Evolutionary conservation across 92 coral and sea anemone species (phyloP).

Genomic region (Heteractis magnifica): DNA sequence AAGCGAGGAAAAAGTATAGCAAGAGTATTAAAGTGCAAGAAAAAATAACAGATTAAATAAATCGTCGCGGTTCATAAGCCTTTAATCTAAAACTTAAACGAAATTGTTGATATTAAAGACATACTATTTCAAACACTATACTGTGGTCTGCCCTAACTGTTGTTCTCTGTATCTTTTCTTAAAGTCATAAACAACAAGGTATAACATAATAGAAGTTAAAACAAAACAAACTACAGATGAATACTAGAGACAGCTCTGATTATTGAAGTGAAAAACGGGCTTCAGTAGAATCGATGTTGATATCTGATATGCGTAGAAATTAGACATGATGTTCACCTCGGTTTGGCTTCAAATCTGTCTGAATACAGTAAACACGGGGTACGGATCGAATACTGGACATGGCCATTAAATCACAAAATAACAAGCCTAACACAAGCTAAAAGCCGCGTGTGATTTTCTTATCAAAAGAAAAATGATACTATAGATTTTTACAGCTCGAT

Average conservation of each 20-base stretch:
- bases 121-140: background rate
- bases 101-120: background rate
- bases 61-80: background rate
- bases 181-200: background rate
- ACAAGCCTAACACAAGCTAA: background rate
- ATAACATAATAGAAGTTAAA: too few species aligned
- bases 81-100: background rate
- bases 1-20: background rate
- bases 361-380: background rate
- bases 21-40: too few species aligned
- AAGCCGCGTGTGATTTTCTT: conserved; percentile 21
- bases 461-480: conserved; percentile 20
- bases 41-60: background rate
- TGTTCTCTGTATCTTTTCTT: background rate
- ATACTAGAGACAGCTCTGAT: background rate
- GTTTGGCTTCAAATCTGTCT: background rate
- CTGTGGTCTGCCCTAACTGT: too few species aligned
- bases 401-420: conserved; percentile 6
- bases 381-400: background rate
- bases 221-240: too few species aligned
- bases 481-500: background rate
- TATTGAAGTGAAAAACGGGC: background rate
- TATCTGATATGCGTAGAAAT: background rate
- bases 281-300: background rate
- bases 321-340: background rate